phyloP scores from a whole-genome alignment of 2,797 vertebrate species.

The Cossypha niveicapilla region DNA sequence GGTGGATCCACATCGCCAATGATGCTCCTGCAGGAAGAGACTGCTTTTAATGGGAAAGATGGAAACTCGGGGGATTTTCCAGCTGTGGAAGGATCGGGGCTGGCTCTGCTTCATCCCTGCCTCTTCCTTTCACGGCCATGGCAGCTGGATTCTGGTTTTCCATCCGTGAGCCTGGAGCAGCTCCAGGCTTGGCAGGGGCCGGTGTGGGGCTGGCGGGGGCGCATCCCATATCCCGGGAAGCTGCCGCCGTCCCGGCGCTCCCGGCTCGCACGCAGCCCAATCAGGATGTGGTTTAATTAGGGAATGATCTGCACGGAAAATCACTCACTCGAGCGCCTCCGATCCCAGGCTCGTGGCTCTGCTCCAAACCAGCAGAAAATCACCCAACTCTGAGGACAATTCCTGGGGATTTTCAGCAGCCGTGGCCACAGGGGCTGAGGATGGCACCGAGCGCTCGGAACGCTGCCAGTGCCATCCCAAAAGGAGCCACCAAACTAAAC shows the following conservation, averaged over 20 bases:
- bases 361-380: not conserved
- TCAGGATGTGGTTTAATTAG: not conserved
- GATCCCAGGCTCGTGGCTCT: not conserved
- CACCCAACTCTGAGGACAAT: not conserved
- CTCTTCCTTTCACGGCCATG: fast-evolving
- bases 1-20: fast-evolving
- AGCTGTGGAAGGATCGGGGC: not conserved
- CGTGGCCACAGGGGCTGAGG: fast-evolving
- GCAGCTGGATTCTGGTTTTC: fast-evolving
- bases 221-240: not conserved
- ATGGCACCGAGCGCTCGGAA: fast-evolving
- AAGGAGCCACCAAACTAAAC: fast-evolving
- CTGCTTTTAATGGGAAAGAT: fast-evolving
- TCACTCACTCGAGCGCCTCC: fast-evolving
- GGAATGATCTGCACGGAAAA: not conserved
- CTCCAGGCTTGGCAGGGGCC: not conserved
- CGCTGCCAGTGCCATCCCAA: fast-evolving
- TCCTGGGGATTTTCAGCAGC: not conserved
- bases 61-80: not conserved
- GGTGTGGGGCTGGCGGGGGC: not conserved
- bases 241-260: not conserved
- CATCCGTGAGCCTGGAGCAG: fast-evolving
- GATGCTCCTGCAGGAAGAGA: not conserved
- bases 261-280: fast-evolving
- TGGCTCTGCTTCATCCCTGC: not conserved